A percentile compares a stretch with the other conserved stretches of the same genome.
Evolutionary conservation across 2,797 vertebrate genomes (phyloP).

Genomic region (Lepilemur septentrionalis): DNA sequence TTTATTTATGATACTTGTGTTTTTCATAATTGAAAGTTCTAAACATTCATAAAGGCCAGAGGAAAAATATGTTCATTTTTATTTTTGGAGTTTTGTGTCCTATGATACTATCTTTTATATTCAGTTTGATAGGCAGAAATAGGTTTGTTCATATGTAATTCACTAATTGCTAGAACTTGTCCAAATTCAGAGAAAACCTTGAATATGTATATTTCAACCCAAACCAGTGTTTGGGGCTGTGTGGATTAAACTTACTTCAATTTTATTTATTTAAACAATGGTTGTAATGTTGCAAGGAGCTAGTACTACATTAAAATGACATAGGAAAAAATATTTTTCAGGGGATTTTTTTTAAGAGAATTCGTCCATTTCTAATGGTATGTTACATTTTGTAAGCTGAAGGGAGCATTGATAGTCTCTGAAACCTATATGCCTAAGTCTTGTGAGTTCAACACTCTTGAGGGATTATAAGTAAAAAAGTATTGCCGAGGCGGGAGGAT

Average conservation of each 20-base stretch:
- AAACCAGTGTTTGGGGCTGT: background rate
- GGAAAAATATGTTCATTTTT: background rate
- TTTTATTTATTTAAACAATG: background rate
- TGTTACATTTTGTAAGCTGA: background rate
- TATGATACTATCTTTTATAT: background rate
- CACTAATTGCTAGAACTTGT: background rate
- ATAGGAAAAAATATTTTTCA: background rate
- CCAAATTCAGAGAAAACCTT: background rate
- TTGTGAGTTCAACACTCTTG: background rate
- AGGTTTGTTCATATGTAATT: background rate
- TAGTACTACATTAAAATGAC: background rate
- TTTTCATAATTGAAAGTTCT: background rate
- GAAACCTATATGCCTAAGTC: background rate
- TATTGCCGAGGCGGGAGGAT: no score
- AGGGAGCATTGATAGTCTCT: background rate
- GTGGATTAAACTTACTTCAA: background rate
- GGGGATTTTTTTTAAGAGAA: background rate
- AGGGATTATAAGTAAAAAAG: background rate
- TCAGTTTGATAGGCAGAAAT: background rate
- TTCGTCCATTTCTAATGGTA: background rate
- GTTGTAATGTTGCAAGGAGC: background rate
- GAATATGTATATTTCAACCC: background rate
- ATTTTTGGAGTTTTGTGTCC: constrained; percentile 25
- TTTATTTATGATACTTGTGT: background rate
- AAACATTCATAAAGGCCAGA: background rate